Base-by-base conservation (phyloP, 1,140 invertebrate genomes). In the Heliconius hermathena region DNA sequence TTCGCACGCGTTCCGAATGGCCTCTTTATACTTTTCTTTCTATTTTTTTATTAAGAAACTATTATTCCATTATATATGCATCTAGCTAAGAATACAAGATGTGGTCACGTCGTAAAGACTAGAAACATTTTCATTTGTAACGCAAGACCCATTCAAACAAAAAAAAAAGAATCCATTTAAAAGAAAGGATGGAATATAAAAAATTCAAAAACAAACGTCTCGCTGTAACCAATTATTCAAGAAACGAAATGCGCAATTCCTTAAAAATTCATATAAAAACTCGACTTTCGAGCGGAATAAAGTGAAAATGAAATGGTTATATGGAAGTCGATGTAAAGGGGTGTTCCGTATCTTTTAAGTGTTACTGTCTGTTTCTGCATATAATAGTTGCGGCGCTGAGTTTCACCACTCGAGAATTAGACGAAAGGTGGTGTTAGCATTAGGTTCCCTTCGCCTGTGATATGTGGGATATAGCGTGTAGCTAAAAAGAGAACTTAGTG, bases 181-280 rank as follows among this genome's bases (percentile, higher is more conserved):
- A 71, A 74, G 66, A 80, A 80, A 80, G 74, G 78, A 76, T 76
- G 49, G 18, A 0, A 74, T 6, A 74, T 78, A 78, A 74, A 74
- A 78, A 81, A 79, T 76, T 80, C 73, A 74, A 54, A 52, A 38
- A 72, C 66, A 78, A 66, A 76, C 71, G 80, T 81, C 73, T 72
- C 2, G 41, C 49, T 38, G 46, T 71, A 16, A 74, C 54, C 54
- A 79, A 79, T 80, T 80, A 76, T 76, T 80, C 78, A 72, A 71
- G 74, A 71, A 80, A 79, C 57, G 66, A 80, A 66, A 29, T 80
- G 66, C 54, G 52, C 77, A 41, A 78, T 80, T 80, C 76, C 41
- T 82, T 82, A 80, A 82, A 82, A 79, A 82, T 82, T 84, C 77
- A 84, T 82, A 80, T 26, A 66, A 29, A 66, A 66, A 66, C 20